Evolutionary conservation across 2,113 vertebrate species (phyloP).

Genomic region (Bubo scandiacus): DNA sequence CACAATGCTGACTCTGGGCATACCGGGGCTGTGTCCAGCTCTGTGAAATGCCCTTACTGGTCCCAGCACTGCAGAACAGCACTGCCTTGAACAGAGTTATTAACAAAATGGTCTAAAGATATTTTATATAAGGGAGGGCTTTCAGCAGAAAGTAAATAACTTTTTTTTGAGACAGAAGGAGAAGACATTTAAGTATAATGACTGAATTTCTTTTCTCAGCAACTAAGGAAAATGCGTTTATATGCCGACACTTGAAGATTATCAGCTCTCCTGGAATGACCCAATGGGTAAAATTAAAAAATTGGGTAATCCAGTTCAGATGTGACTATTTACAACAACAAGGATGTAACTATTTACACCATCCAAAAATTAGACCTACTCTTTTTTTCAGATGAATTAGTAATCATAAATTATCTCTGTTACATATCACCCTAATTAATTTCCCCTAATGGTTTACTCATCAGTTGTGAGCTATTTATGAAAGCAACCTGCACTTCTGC

Average conservation of each 20-base stretch:
- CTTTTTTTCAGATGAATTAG: neutral
- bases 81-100: too few relatives aligned
- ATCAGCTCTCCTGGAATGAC: neutral
- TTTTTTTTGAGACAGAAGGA: neutral
- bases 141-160: neutral
- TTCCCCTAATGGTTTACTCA: neutral
- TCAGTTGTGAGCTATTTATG: neutral
- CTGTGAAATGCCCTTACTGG: neutral
- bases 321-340: neutral
- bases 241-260: neutral
- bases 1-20: neutral
- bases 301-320: rapidly evolving
- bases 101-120: neutral
- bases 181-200: neutral
- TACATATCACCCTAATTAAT: neutral
- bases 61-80: neutral
- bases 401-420: neutral
- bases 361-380: neutral
- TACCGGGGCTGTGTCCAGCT: neutral
- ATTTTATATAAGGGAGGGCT: neutral
- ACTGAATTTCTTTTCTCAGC: neutral
- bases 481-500: neutral
- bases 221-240: neutral
- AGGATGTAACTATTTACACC: neutral
- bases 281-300: neutral